Base-by-base conservation (phyloP, 2,888 invertebrate genomes). In the Raillietiella orientalis region DNA sequence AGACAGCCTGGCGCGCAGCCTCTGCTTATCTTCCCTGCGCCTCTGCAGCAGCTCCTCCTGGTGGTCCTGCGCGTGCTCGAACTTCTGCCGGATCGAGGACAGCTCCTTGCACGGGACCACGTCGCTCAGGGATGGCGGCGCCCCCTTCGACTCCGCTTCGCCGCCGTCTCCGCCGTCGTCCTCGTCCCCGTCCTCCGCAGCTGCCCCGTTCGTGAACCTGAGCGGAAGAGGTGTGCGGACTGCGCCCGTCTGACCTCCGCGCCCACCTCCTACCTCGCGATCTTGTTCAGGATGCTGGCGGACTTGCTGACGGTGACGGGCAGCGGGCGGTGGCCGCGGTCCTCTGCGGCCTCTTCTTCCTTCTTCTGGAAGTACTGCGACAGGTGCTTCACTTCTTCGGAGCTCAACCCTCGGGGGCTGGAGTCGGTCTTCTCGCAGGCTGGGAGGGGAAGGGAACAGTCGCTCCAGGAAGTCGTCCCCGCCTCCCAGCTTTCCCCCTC, bases 361-460 rank as follows among this genome's bases (percentile, higher is more conserved):
- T 43, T 45, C 9, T 45, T 55, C 32, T 57, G 55, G 8, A 47
- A 77, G 77, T 35, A 72, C 64, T 45, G 72, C 63, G 52, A 72
- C 77, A 70, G 58, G 16, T 71, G 65, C 46, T 70, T 70, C 8
- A 77, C 70, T 45, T 77, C 72, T 34, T 75, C 49, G 33, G 63
- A 58, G 16, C 69, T 62, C 26, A 77, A 48, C 42, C 75, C 74
- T 35, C 71, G 70, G 8, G 77, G 52, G 2, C 75, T 77, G 24
- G 74, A 55, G 45, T 71, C 67, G 3, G 74, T 69, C 40, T 74
- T 74, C 46, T 72, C 70, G 29, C 72, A 72, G 20, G 74, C 74
- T 74, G 49, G 4, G 36, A 38, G 30, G 27, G 26, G 27, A 26
- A 30, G 30, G 27, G 28, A 24, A 16, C 5, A 3, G 25, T 1